phyloP scores from a whole-genome alignment of 2,888 invertebrate genomes.

The Siphonodentalium dalli region DNA sequence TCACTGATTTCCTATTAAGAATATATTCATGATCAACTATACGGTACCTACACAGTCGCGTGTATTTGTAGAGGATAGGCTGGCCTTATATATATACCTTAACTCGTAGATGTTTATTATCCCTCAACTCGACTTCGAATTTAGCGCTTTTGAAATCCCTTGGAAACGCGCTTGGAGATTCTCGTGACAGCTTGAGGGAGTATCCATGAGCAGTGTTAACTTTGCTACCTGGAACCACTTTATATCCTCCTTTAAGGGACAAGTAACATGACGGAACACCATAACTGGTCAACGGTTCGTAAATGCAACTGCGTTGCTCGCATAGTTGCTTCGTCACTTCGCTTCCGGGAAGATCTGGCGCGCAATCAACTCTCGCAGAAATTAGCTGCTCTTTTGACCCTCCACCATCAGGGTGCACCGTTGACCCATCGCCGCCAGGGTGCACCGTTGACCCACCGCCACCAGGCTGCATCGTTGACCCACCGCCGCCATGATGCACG shows the following conservation, averaged over 20 bases:
- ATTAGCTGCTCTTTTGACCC: conserved; percentile 18
- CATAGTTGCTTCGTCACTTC: conserved; percentile 33
- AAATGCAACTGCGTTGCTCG: conserved; percentile 36
- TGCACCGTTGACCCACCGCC: too few species aligned
- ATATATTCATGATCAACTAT: too few species aligned
- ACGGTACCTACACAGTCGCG: too few species aligned
- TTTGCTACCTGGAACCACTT: conserved; percentile 13
- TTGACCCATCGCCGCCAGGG: too few species aligned
- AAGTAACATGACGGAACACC: conserved; percentile 35
- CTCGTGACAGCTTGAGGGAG: conserved; percentile 27
- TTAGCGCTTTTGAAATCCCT: conserved; percentile 26
- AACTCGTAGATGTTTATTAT: conserved; percentile 32
- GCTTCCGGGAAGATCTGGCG: conserved; percentile 39
- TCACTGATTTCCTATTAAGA: too few species aligned
- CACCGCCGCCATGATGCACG: too few species aligned
- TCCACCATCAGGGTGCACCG: not conserved
- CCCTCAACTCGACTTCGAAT: conserved; percentile 37
- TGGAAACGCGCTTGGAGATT: conserved; percentile 22
- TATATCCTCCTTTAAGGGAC: conserved; percentile 34
- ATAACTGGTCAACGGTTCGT: conserved; percentile 21
- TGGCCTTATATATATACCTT: too few species aligned
- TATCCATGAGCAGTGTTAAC: conserved; percentile 29
- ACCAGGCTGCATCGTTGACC: too few species aligned
- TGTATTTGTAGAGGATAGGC: too few species aligned
- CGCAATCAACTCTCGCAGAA: conserved; percentile 37